Conservation (phyloP, 2,888 invertebrate species). For the Lamellibrachia columna region DNA sequence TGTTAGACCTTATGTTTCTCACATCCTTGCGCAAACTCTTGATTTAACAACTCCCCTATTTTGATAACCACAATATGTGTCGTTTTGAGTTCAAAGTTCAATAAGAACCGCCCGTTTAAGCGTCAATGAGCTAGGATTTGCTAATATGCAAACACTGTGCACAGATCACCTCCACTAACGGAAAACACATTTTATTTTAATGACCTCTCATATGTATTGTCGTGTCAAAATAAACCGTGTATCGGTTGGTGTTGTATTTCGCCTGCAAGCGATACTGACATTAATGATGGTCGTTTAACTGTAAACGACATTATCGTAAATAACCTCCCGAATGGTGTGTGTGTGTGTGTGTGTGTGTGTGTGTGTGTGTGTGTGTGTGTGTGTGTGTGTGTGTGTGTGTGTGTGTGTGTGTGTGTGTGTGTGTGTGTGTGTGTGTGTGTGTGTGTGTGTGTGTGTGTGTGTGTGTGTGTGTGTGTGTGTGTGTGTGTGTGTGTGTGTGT, state of each 20-base stretch:
- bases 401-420: neutral
- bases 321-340: neutral
- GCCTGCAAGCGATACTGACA: neutral
- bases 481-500: neutral
- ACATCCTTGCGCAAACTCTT: too few species aligned
- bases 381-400: neutral
- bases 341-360: neutral
- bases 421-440: neutral
- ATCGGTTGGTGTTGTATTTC: neutral
- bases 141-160: too few species aligned
- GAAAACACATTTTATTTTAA: too few species aligned
- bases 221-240: neutral
- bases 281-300: neutral
- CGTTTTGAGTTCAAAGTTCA: too few species aligned
- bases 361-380: neutral
- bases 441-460: neutral
- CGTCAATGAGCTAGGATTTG: too few species aligned
- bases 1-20: too few species aligned
- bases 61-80: too few species aligned
- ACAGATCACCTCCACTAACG: too few species aligned
- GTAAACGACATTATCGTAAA: neutral
- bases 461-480: neutral
- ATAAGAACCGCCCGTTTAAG: too few species aligned
- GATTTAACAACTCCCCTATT: too few species aligned
- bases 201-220: too few species aligned